These are phyloP conservation scores for Cossypha niveicapilla DNA, from an alignment of 2,797 vertebrate species.

Conservation along the genomic window DNA sequence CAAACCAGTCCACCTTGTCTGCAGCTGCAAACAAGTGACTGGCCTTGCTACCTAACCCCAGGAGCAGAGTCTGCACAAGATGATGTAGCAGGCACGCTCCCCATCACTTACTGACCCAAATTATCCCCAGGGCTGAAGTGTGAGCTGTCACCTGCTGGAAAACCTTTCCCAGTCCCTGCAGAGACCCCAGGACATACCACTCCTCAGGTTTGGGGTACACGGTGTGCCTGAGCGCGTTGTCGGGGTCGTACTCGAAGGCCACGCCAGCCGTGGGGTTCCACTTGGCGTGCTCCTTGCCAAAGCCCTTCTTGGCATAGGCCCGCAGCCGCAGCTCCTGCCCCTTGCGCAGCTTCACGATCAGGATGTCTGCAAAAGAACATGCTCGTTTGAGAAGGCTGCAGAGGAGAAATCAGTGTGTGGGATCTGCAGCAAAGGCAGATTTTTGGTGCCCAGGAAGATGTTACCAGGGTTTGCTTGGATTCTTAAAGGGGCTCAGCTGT, in stretches of 20 bases:
- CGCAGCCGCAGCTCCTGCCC: slow-evolving; percentile 93
- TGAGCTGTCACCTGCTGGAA: background rate
- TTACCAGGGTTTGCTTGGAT: background rate
- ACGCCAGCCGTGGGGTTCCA: slow-evolving; percentile 98
- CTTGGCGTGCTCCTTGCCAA: slow-evolving; percentile 97
- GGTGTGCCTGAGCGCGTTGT: slow-evolving; percentile 93
- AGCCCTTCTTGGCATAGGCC: slow-evolving; percentile 97
- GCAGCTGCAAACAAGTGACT: background rate
- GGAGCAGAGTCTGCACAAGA: background rate
- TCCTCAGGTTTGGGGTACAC: slow-evolving; percentile 95
- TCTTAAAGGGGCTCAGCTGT: background rate
- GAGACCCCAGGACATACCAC: slow-evolving; percentile 77
- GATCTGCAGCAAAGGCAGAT: background rate
- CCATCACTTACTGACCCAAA: fast-evolving
- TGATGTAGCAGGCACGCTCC: fast-evolving
- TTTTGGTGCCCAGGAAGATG: background rate
- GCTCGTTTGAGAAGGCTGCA: fast-evolving
- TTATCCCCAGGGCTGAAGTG: background rate
- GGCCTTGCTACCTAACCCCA: background rate
- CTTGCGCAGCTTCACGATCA: slow-evolving; percentile 95
- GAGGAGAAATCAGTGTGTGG: fast-evolving
- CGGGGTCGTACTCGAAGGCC: slow-evolving; percentile 95
- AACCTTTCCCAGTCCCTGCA: background rate
- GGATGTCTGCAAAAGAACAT: slow-evolving; percentile 80
- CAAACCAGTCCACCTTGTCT: background rate